A percentile compares a stretch with the other conserved stretches of the same genome.
These are phyloP conservation scores for Ophthalmolycus amberensis DNA, from an alignment of 2,113 vertebrate genomes.

Conservation along the genomic window DNA sequence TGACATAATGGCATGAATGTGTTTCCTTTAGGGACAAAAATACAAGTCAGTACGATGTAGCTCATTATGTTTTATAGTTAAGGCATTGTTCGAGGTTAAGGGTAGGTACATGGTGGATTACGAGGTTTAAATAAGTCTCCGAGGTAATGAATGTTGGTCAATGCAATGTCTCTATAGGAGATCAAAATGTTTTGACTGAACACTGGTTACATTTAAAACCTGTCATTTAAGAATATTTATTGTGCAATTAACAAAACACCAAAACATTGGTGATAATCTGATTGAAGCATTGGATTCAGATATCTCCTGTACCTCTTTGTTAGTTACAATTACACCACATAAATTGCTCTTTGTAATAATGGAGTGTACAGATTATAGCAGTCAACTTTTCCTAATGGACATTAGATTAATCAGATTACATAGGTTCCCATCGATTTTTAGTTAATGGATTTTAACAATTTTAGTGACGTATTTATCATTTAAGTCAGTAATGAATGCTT, in stretches of 20 bases:
- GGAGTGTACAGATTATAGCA: not conserved
- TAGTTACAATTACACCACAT: not conserved
- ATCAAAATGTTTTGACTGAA: no score
- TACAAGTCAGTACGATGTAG: not conserved
- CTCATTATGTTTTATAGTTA: not conserved
- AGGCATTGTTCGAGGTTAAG: not conserved
- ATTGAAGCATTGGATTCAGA: not conserved
- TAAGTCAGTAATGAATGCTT: not conserved
- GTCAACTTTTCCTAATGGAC: not conserved
- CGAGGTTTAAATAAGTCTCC: not conserved
- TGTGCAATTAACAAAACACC: not conserved
- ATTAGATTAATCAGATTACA: not conserved
- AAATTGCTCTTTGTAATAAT: not conserved
- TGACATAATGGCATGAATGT: not conserved
- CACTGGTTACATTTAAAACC: not conserved
- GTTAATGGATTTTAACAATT: not conserved
- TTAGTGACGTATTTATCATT: not conserved
- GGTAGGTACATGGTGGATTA: not conserved
- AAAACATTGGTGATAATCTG: not conserved
- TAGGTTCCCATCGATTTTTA: not conserved
- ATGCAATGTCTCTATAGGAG: not conserved
- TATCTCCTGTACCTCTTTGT: not conserved
- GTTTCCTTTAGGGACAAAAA: not conserved
- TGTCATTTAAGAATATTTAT: not conserved
- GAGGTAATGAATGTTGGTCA: not conserved